phyloP scores from a whole-genome alignment of 2,113 vertebrate species.

The Cebidichthys violaceus region DNA sequence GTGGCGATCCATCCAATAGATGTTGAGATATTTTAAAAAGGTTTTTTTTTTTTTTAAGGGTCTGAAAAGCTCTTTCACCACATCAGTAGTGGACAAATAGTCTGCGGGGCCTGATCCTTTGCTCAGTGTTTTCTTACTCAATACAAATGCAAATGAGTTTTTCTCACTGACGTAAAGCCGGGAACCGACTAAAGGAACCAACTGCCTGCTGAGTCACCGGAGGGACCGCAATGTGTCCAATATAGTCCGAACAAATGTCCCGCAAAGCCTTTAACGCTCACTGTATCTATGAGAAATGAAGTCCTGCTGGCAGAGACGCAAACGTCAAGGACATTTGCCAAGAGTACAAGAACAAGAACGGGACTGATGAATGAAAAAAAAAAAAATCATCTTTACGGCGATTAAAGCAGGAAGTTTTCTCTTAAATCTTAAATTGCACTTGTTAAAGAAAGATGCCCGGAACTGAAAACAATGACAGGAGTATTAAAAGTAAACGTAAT shows the following conservation, averaged over 20 bases:
- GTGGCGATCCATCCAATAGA: neutral
- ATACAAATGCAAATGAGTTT: constrained; percentile 64
- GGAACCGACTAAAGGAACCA: constrained; percentile 30
- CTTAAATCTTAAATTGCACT: neutral
- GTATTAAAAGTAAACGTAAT: neutral
- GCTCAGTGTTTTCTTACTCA: constrained; percentile 9
- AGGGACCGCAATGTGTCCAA: constrained; percentile 23
- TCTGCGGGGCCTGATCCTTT: constrained; percentile 11
- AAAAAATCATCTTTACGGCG: neutral
- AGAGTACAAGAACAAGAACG: neutral
- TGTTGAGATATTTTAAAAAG: neutral
- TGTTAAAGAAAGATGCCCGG: neutral
- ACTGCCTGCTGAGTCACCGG: constrained; percentile 52
- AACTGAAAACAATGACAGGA: neutral
- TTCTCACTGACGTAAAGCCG: constrained; percentile 33
- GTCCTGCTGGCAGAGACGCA: constrained; percentile 15
- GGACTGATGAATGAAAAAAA: neutral
- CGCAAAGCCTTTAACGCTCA: constrained; percentile 36
- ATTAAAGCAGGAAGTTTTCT: neutral
- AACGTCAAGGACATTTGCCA: neutral
- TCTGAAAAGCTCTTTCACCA: constrained; percentile 44
- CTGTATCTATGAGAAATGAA: constrained; percentile 21
- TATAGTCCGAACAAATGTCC: constrained; percentile 26
- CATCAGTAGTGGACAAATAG: constrained; percentile 18
- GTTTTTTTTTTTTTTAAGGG: neutral